Evolutionary conservation across 1,140 invertebrate genomes (phyloP).

Genomic region (Drosophila setifemur): DNA sequence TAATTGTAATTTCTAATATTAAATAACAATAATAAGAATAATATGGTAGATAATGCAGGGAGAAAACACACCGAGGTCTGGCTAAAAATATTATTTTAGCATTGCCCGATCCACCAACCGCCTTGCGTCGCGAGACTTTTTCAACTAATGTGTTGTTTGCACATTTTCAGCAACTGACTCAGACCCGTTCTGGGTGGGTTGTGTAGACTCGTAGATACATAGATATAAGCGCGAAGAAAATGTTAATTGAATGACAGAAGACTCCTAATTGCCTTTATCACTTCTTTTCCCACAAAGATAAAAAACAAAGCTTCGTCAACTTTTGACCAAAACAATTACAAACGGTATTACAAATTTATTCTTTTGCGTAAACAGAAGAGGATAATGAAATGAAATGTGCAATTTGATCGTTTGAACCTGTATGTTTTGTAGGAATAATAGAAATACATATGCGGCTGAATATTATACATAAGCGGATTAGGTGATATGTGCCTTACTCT

Average conservation of each 20-base stretch:
- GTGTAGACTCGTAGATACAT: background rate
- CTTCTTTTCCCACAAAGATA: background rate
- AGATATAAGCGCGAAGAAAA: slow-evolving; percentile 2
- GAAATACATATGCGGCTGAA: background rate
- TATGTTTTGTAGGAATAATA: too few species aligned
- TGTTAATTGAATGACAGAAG: slow-evolving; percentile 10
- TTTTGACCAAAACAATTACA: background rate
- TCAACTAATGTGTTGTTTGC: slow-evolving; percentile 44
- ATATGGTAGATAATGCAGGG: background rate
- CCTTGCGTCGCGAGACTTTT: slow-evolving; percentile 27
- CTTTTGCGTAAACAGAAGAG: background rate
- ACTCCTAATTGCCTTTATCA: background rate
- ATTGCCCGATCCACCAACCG: slow-evolving; percentile 26
- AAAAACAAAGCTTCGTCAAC: slow-evolving; percentile 1
- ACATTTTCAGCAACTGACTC: slow-evolving; percentile 21
- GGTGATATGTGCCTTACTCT: background rate
- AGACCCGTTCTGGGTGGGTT: background rate
- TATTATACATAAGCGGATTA: background rate
- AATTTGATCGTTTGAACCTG: background rate
- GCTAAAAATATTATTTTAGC: slow-evolving; percentile 19
- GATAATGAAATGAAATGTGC: background rate
- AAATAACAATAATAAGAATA: too few species aligned
- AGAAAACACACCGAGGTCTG: background rate
- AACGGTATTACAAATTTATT: slow-evolving; percentile 4
- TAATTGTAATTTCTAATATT: too few species aligned